Conservation (phyloP, 2,888 invertebrate genomes). For the Drosophila ustulata region DNA sequence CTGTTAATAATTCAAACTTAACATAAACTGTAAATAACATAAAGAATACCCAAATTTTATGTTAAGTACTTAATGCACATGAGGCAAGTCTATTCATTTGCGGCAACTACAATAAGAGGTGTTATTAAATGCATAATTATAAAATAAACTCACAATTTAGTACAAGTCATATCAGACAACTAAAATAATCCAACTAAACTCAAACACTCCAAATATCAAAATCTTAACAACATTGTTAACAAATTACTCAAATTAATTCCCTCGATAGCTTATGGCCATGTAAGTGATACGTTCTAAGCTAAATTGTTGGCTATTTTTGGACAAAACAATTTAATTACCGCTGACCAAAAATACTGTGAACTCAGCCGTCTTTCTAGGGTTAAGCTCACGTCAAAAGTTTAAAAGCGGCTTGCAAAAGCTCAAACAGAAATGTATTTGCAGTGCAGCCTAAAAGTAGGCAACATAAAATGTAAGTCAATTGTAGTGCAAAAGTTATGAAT, state of each 20-base stretch:
- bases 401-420: constrained; percentile 27
- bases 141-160: no score
- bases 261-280: constrained; percentile 5
- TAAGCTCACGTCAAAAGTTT: constrained; percentile 14
- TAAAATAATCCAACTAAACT: not conserved
- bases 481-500: not conserved
- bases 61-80: no score
- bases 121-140: no score
- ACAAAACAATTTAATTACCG: constrained; percentile 21
- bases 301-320: constrained; percentile 7
- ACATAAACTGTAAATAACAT: no score
- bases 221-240: constrained; percentile 12
- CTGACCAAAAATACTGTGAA: not conserved
- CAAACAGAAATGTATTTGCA: not conserved
- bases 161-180: not conserved
- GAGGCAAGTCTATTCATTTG: no score
- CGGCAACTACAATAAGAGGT: no score
- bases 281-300: not conserved
- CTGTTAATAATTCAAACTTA: no score
- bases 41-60: no score
- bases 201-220: not conserved
- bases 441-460: constrained; percentile 25
- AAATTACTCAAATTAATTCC: constrained; percentile 22
- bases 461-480: not conserved
- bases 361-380: constrained; percentile 9